phyloP scores from a whole-genome alignment of 2,797 vertebrate species.

The Gymnodraco acuticeps region DNA sequence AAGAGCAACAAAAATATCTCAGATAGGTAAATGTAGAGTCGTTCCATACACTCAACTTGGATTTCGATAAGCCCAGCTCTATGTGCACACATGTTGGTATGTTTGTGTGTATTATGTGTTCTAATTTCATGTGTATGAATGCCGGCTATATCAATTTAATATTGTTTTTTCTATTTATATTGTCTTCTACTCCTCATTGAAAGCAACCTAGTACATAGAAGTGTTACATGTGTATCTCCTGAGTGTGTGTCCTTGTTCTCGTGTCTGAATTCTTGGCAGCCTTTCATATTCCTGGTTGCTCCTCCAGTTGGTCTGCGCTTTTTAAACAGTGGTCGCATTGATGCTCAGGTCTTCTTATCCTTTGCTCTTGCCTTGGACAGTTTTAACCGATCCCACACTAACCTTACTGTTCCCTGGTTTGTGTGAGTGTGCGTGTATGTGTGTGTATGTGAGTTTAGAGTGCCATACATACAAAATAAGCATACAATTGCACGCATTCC shows the following conservation, averaged over 20 bases:
- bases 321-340: slow-evolving; percentile 71
- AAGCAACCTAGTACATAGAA: too few relatives aligned
- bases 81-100: slow-evolving; percentile 37
- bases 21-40: slow-evolving; percentile 38
- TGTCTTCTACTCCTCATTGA: too few relatives aligned
- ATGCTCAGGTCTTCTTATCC: slow-evolving; percentile 54
- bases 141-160: too few relatives aligned
- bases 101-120: slow-evolving; percentile 30
- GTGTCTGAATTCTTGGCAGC: slow-evolving; percentile 54
- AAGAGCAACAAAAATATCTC: slow-evolving; percentile 48
- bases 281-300: slow-evolving; percentile 46
- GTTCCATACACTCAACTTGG: slow-evolving; percentile 40
- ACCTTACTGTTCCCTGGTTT: slow-evolving; percentile 44
- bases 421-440: slow-evolving; percentile 7
- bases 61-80: slow-evolving; percentile 53
- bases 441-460: slow-evolving; percentile 20
- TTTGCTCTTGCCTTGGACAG: slow-evolving; percentile 38
- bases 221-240: slow-evolving; percentile 28
- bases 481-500: slow-evolving; percentile 37
- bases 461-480: slow-evolving; percentile 41
- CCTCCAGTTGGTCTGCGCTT: slow-evolving; percentile 43
- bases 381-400: slow-evolving; percentile 61
- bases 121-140: slow-evolving; percentile 19
- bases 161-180: too few relatives aligned
- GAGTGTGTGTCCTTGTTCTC: slow-evolving; percentile 53